A percentile compares a stretch with the other conserved stretches of the same genome.
Evolutionary conservation across 2,797 vertebrate genomes (phyloP).

Genomic region (Hippocampus kuda): DNA sequence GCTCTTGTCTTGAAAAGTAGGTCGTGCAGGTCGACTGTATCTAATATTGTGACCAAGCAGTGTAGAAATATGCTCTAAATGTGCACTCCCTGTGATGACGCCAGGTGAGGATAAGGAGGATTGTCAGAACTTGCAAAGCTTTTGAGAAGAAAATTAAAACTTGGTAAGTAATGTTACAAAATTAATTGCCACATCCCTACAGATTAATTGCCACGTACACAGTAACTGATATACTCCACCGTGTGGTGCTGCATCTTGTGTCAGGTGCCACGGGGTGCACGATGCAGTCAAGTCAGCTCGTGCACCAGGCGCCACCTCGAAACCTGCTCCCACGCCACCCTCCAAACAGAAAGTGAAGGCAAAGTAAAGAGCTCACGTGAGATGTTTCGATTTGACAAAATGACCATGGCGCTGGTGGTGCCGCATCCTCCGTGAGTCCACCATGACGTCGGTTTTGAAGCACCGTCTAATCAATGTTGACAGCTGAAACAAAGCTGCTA

Average conservation of each 20-base stretch:
- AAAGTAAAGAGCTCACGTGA: conserved; percentile 55
- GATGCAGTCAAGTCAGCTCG: conserved; percentile 43
- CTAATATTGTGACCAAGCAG: neutral
- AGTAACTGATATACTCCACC: no score
- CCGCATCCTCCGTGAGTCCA: conserved; percentile 30
- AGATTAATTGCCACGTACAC: no score
- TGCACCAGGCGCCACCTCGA: conserved; percentile 19
- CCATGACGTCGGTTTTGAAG: conserved; percentile 46
- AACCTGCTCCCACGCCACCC: conserved; percentile 34
- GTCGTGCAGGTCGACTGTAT: neutral
- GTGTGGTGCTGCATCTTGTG: conserved; percentile 8
- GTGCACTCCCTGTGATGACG: neutral
- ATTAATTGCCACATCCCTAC: neutral
- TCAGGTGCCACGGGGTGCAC: conserved; percentile 51
- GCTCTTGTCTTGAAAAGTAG: neutral
- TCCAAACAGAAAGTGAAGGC: conserved; percentile 66
- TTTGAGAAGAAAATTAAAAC: conserved; percentile 71
- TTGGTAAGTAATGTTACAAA: conserved; percentile 63
- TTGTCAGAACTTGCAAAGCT: conserved; percentile 62
- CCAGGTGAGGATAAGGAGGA: conserved; percentile 77
- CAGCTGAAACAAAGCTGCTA: conserved; percentile 55
- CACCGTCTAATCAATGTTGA: conserved; percentile 47
- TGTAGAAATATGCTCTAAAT: neutral
- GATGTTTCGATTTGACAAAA: conserved; percentile 4
- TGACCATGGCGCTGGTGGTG: conserved; percentile 12